A percentile compares a stretch with the other conserved stretches of the same genome.
These are phyloP conservation scores for Gavialis gangeticus DNA, from an alignment of 2,113 vertebrate species.

Conservation along the genomic window DNA sequence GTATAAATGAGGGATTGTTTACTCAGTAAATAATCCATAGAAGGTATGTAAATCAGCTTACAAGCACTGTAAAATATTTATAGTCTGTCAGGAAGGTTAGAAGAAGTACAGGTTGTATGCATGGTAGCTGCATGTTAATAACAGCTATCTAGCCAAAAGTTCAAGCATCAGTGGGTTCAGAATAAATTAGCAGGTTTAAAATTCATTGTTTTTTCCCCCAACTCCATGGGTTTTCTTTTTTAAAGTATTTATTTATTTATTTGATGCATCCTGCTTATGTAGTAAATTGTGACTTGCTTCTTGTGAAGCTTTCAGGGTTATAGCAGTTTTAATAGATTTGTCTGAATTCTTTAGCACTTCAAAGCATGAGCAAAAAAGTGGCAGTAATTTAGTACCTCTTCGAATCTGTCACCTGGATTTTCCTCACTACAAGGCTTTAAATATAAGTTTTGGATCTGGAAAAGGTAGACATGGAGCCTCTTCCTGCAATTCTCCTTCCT, in stretches of 20 bases:
- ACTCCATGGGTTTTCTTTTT: neutral
- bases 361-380: constrained; percentile 67
- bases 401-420: constrained; percentile 70
- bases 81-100: constrained; percentile 61
- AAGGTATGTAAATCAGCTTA: constrained; percentile 64
- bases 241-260: constrained; percentile 11
- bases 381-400: constrained; percentile 69
- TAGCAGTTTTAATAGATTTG: constrained; percentile 28
- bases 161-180: constrained; percentile 34
- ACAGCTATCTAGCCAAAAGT: neutral
- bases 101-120: constrained; percentile 42
- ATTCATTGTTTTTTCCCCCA: neutral
- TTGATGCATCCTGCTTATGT: constrained; percentile 24
- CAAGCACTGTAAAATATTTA: constrained; percentile 71
- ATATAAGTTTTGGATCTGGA: constrained; percentile 38
- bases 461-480: constrained; percentile 41
- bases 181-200: constrained; percentile 15
- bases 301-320: constrained; percentile 60
- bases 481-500: neutral
- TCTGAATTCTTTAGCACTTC: constrained; percentile 73
- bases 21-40: constrained; percentile 14
- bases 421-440: constrained; percentile 64
- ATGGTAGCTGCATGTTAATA: constrained; percentile 37
- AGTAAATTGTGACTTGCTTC: constrained; percentile 46
- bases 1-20: constrained; percentile 62